These are phyloP conservation scores for Xyrauchen texanus DNA, from an alignment of 2,113 vertebrate species.

Conservation along the genomic window DNA sequence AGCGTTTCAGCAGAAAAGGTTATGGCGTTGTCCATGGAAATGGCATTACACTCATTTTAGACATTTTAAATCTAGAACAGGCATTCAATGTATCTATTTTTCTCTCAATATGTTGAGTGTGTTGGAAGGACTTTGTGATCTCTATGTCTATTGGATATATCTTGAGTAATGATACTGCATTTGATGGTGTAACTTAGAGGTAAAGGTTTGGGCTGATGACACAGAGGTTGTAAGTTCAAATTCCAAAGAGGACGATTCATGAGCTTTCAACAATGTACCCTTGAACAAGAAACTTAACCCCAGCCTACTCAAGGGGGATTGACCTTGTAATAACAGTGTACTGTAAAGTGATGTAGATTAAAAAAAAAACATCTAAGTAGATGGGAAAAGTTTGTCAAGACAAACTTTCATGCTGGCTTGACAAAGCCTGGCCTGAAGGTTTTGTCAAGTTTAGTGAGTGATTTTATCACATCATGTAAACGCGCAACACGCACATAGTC, in stretches of 20 bases:
- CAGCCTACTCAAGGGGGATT: neutral
- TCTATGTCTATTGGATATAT: neutral
- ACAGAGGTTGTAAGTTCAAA: neutral
- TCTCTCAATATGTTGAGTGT: neutral
- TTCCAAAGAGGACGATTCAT: neutral
- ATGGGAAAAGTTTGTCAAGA: too few relatives aligned
- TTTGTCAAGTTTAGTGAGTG: too few relatives aligned
- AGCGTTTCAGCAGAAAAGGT: constrained; percentile 1
- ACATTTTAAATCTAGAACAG: neutral
- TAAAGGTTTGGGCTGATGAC: neutral
- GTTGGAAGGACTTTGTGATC: neutral
- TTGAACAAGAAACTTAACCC: neutral
- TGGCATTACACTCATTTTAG: neutral
- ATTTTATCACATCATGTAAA: too few relatives aligned
- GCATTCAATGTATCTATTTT: neutral
- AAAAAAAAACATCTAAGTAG: neutral
- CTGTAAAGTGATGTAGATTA: neutral
- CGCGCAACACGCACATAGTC: too few relatives aligned
- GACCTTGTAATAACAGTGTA: neutral
- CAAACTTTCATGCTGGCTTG: too few relatives aligned
- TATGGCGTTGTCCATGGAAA: neutral
- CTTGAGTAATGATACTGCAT: neutral
- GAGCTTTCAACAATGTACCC: neutral
- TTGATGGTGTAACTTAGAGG: neutral
- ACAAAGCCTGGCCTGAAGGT: too few relatives aligned